Base-by-base conservation (phyloP, 2,113 vertebrate genomes). In the Phyllostomus hastatus region DNA sequence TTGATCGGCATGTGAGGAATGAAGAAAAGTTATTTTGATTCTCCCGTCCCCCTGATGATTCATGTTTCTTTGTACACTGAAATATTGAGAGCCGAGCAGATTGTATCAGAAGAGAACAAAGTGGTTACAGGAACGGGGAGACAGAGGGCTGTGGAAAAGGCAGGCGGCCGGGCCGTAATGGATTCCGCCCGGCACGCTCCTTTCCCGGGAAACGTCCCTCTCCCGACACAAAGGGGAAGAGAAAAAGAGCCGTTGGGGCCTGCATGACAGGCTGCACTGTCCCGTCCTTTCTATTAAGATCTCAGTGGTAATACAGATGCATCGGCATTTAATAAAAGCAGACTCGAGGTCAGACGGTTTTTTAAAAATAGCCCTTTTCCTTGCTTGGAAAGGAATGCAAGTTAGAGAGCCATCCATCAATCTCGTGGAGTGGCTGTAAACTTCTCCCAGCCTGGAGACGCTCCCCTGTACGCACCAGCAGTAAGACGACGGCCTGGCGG, bases 121-220 rank as follows among this genome's bases (percentile, higher is more conserved):
- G 96, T 92, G 94, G 75, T 85, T 96, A 95, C 91, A 94, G 95
- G 90, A 97, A 91, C 91, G 91, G 97, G 97, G 95, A 97, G 97
- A 97, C 96, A 97, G 98, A 98, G 97, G 98, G 95, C 96, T 79
- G 96, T 95, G 97, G 95, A 73, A 97, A 97, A 97, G 94, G 97
- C 98, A 96, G 79, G 88, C 98, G 97, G 97, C 85, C 86, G 96
- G 95, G 89, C 89, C 17, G 80, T 98, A 97, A 98, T 95, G 94
- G 97, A 97, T 96, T 97, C 95, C 95, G 90, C 97, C 97, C 92
- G 95, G 93, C 98, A 85, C 52, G 35, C 94, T 94, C 97, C 97
- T 97, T 96, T 90, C 97, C 84, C 89, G 84, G 95, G 97, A 97
- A 98, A 96, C 59, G 90, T 89, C 96, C 97, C 98, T 97, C 96